Conservation (phyloP, 1,140 invertebrate genomes). For the Drosophila albomicans region DNA sequence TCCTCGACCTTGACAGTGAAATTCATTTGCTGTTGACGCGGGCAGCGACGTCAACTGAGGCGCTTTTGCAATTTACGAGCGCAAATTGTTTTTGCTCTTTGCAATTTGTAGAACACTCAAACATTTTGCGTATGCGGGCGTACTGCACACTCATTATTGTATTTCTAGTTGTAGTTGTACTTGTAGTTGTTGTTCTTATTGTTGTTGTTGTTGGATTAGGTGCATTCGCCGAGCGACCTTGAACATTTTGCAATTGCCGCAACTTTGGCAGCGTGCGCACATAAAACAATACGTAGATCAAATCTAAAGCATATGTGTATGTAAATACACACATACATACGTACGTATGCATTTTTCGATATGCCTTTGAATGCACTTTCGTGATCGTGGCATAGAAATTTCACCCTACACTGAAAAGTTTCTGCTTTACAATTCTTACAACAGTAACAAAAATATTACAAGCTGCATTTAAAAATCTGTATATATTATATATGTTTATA, state of each 20-base stretch:
- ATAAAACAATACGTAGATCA: constrained; percentile 45
- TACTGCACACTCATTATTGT: constrained; percentile 13
- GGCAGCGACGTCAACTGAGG: constrained; percentile 40
- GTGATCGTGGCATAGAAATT: constrained; percentile 38
- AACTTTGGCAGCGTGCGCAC: constrained; percentile 72
- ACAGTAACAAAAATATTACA: too few species aligned
- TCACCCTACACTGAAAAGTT: constrained; percentile 21
- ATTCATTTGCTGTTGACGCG: constrained; percentile 62
- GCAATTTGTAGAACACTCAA: constrained; percentile 68
- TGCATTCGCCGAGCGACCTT: constrained; percentile 75
- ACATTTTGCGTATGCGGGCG: constrained; percentile 73
- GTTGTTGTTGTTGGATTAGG: constrained; percentile 54
- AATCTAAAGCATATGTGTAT: neutral
- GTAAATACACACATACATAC: constrained; percentile 15
- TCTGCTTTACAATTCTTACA: too few species aligned
- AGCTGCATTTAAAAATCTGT: too few species aligned
- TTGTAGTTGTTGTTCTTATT: constrained; percentile 15
- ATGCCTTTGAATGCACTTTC: constrained; percentile 30
- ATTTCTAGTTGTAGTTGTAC: constrained; percentile 20
- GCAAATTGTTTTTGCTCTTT: constrained; percentile 66
- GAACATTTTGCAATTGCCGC: constrained; percentile 61
- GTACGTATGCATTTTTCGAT: neutral
- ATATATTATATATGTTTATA: too few species aligned
- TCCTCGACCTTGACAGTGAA: constrained; percentile 84
- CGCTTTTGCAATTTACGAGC: constrained; percentile 80